phyloP scores from a whole-genome alignment of 2,797 vertebrate species.

The Sibirionetta formosa region DNA sequence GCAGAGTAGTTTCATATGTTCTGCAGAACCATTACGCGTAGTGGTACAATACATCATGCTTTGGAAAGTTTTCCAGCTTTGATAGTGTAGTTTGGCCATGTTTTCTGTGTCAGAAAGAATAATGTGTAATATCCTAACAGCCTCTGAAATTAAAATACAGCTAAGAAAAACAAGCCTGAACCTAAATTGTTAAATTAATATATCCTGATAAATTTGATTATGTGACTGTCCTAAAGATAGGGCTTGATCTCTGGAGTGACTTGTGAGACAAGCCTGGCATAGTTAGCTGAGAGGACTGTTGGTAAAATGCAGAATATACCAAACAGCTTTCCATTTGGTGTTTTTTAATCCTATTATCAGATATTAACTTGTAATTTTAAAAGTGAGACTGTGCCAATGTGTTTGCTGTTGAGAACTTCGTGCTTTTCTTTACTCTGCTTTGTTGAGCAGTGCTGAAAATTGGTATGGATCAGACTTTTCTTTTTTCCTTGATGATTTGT shows the following conservation, averaged over 20 bases:
- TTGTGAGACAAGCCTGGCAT: not conserved
- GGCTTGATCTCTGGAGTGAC: not conserved
- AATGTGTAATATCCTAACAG: not conserved
- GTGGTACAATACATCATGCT: not conserved
- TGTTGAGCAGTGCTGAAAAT: not conserved
- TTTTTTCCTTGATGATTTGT: not conserved
- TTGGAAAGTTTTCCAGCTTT: not conserved
- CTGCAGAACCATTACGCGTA: fast-evolving
- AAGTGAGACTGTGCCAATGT: fast-evolving
- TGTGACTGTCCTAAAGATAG: not conserved
- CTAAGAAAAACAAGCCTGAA: not conserved
- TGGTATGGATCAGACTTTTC: not conserved
- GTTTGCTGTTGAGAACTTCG: not conserved
- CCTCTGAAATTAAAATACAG: not conserved
- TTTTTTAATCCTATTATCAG: not conserved
- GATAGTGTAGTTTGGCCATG: fast-evolving
- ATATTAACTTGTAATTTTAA: not conserved
- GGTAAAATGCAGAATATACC: not conserved
- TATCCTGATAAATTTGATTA: not conserved
- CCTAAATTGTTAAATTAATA: not conserved
- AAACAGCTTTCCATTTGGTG: not conserved
- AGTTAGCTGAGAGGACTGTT: not conserved
- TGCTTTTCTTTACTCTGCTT: not conserved
- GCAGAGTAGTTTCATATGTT: not conserved
- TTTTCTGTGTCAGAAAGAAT: not conserved